These are phyloP conservation scores for Lordiphosa mommai DNA, from an alignment of 1,140 invertebrate genomes.

Conservation along the genomic window DNA sequence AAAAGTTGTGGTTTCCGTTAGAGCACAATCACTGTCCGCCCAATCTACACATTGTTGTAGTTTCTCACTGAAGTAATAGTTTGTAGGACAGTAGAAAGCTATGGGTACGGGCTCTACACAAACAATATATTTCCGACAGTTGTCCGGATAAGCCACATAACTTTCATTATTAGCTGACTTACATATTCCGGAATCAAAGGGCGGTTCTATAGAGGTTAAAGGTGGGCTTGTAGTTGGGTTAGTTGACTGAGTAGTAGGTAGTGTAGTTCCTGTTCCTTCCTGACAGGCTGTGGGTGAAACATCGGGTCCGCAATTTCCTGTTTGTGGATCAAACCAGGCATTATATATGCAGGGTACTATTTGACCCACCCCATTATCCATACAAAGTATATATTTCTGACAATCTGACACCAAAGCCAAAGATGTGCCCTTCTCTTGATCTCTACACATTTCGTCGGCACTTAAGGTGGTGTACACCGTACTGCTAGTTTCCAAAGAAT, in stretches of 20 bases:
- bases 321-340: constrained; percentile 14
- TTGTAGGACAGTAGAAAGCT: constrained; percentile 50
- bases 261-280: background rate
- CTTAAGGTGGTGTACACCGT: constrained; percentile 4
- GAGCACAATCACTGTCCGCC: constrained; percentile 38
- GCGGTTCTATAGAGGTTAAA: background rate
- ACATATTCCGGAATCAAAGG: constrained; percentile 27
- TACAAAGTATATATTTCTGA: constrained; percentile 50
- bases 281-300: constrained; percentile 51
- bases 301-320: constrained; percentile 12
- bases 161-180: constrained; percentile 7
- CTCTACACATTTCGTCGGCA: constrained; percentile 23
- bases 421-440: constrained; percentile 29
- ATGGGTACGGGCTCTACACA: constrained; percentile 50
- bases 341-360: constrained; percentile 51
- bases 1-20: constrained; percentile 3
- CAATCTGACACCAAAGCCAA: constrained; percentile 43
- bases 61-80: constrained; percentile 41
- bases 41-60: constrained; percentile 38
- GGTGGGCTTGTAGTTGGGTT: background rate
- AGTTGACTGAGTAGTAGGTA: background rate
- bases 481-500: constrained; percentile 9
- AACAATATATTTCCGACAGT: constrained; percentile 55
- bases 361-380: constrained; percentile 30
- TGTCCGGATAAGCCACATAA: constrained; percentile 50